phyloP scores from a whole-genome alignment of 2,797 vertebrate species.

The Mus minutoides region DNA sequence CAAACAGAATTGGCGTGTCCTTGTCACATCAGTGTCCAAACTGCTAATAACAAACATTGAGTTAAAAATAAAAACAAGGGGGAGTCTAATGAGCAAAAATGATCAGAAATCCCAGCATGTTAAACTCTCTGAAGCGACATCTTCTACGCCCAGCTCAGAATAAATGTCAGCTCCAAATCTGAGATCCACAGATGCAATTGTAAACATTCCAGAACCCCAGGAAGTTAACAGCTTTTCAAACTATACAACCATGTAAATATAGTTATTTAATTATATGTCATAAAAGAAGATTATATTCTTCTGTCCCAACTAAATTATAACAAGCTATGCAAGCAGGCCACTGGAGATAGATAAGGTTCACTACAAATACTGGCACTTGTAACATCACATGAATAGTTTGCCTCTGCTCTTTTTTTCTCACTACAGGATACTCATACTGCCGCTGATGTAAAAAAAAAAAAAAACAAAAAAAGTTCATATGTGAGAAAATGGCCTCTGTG shows the following conservation, averaged over 20 bases:
- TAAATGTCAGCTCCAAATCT: not conserved
- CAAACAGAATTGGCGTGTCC: not conserved
- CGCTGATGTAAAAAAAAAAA: not conserved
- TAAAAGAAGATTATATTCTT: not conserved
- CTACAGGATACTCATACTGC: not conserved
- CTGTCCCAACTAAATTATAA: not conserved
- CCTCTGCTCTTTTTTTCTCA: not conserved
- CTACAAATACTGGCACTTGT: not conserved
- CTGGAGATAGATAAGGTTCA: not conserved
- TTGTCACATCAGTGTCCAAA: not conserved
- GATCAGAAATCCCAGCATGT: not conserved
- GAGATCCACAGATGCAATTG: not conserved
- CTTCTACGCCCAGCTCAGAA: not conserved
- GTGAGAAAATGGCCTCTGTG: not conserved
- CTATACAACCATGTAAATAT: not conserved
- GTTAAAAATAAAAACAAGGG: not conserved
- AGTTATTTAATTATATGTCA: not conserved
- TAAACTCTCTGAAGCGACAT: not conserved
- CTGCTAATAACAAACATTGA: not conserved
- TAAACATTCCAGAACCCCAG: not conserved
- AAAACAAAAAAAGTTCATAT: not conserved
- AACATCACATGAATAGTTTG: not conserved
- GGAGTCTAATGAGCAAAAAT: not conserved
- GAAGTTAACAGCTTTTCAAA: not conserved
- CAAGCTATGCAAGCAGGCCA: not conserved